Percentiles rank a stretch among this genome's conserved stretches.
Conservation (phyloP, 1,140 invertebrate species). For the Leptinotarsa texana region DNA sequence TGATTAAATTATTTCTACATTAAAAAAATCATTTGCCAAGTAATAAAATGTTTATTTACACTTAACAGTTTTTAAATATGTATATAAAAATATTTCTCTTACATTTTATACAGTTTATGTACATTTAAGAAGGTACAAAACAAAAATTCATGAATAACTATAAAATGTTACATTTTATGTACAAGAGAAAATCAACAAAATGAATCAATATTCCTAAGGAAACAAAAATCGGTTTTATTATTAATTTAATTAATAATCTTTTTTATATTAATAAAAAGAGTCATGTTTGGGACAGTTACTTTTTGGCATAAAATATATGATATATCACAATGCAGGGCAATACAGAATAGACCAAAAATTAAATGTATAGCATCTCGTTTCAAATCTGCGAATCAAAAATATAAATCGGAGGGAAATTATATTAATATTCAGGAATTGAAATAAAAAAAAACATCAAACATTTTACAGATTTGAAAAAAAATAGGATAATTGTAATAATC, state of each 20-base stretch:
- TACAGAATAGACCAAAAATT: background rate
- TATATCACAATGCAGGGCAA: background rate
- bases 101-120: constrained; percentile 30
- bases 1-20: too few species aligned
- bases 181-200: constrained; percentile 1
- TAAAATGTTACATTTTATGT: background rate
- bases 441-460: too few species aligned
- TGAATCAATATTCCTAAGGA: background rate
- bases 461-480: too few species aligned
- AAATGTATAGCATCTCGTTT: background rate
- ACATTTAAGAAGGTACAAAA: constrained; percentile 27
- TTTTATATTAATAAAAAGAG: background rate
- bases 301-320: background rate
- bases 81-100: constrained; percentile 34
- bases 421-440: too few species aligned
- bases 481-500: too few species aligned
- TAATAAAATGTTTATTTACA: constrained; percentile 36
- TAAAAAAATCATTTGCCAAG: constrained; percentile 14
- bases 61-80: constrained; percentile 31
- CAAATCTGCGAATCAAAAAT: background rate
- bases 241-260: background rate
- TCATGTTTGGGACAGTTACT: background rate
- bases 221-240: background rate
- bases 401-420: too few species aligned
- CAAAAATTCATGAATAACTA: constrained; percentile 5